Percentiles rank a stretch among this genome's conserved stretches.
These are phyloP conservation scores for Spilogale gracilis DNA, from an alignment of 2,113 vertebrate genomes.

Conservation along the genomic window DNA sequence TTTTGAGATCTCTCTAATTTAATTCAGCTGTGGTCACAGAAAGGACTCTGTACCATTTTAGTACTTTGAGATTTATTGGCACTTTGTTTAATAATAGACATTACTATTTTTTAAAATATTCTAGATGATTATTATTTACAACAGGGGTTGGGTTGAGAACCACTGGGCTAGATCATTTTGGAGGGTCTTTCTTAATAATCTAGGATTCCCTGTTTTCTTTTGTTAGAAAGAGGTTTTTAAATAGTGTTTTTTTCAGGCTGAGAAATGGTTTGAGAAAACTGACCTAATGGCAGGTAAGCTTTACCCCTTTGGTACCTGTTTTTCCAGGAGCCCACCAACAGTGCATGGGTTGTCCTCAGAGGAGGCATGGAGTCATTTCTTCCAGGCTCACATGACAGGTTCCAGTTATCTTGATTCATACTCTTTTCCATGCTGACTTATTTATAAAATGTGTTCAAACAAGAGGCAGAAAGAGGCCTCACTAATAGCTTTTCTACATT, in stretches of 20 bases:
- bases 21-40: not conserved
- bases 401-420: slow-evolving; percentile 77
- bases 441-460: slow-evolving; percentile 76
- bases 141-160: not conserved
- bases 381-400: slow-evolving; percentile 19
- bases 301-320: not conserved
- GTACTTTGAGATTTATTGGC: not conserved
- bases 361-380: not conserved
- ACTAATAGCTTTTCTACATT: slow-evolving; percentile 66
- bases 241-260: not conserved
- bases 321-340: not conserved
- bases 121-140: not conserved
- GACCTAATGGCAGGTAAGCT: not conserved
- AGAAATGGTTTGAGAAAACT: not conserved
- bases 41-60: not conserved
- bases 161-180: not conserved
- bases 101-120: not conserved
- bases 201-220: not conserved
- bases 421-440: slow-evolving; percentile 63
- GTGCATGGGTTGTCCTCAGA: not conserved
- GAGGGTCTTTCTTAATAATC: not conserved
- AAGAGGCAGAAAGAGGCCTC: slow-evolving; percentile 65
- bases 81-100: not conserved
- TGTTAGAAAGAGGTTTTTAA: not conserved
- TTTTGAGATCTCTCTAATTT: not conserved